Evolutionary conservation across 2,797 vertebrate genomes (phyloP).

Genomic region (Trachurus trachurus): DNA sequence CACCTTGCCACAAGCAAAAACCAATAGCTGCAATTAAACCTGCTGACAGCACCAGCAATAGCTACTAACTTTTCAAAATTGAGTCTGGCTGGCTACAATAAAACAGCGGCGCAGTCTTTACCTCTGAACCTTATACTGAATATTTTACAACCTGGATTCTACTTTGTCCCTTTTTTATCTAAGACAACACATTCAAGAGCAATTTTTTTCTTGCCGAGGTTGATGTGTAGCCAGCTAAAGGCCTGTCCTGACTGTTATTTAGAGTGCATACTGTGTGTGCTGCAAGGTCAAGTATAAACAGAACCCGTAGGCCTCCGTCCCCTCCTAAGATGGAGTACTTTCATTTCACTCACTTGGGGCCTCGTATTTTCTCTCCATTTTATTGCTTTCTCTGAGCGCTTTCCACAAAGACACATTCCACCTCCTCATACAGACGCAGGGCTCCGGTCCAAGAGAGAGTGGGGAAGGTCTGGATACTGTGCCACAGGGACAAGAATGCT

Average conservation of each 20-base stretch:
- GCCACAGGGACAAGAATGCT: slow-evolving; percentile 80
- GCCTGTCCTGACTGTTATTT: slow-evolving; percentile 69
- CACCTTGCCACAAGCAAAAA: slow-evolving; percentile 44
- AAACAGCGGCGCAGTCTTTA: slow-evolving; percentile 51
- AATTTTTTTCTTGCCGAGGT: slow-evolving; percentile 25
- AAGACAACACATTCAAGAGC: slow-evolving; percentile 46
- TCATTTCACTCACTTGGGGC: slow-evolving; percentile 81
- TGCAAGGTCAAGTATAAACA: slow-evolving; percentile 79
- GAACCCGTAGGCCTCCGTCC: slow-evolving; percentile 70
- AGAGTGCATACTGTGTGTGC: slow-evolving; percentile 66
- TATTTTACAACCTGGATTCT: slow-evolving; percentile 69
- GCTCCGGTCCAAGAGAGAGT: slow-evolving; percentile 70
- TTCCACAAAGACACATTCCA: slow-evolving; percentile 83
- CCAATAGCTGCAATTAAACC: slow-evolving; percentile 56
- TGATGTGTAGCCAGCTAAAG: slow-evolving; percentile 59
- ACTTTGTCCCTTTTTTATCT: slow-evolving; percentile 51
- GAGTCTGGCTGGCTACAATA: slow-evolving; percentile 42
- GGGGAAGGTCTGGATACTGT: slow-evolving; percentile 71
- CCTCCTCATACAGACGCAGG: slow-evolving; percentile 72
- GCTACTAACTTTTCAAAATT: slow-evolving; percentile 53
- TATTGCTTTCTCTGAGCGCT: slow-evolving; percentile 80
- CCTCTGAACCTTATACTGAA: slow-evolving; percentile 55
- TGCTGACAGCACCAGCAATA: slow-evolving; percentile 56
- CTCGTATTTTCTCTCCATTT: slow-evolving; percentile 82
- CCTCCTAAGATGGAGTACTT: slow-evolving; percentile 80